Conservation (phyloP, 2,888 invertebrate genomes). For the Camptogramma bilineatum region DNA sequence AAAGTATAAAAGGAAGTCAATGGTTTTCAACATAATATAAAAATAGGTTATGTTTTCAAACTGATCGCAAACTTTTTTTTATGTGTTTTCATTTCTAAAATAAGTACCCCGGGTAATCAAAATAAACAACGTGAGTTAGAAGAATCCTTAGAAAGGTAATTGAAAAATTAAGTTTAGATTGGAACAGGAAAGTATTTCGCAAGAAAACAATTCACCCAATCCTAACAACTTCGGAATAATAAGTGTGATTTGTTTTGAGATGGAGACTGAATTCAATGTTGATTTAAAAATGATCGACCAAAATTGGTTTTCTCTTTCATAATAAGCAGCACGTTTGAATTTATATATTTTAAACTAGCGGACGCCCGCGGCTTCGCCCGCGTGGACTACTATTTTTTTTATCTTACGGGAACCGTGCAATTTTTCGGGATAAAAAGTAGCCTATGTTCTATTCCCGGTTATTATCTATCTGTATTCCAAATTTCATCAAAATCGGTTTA, state of each 20-base stretch:
- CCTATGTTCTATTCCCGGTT: too few relatives aligned
- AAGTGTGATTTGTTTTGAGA: not conserved
- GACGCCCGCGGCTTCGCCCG: too few relatives aligned
- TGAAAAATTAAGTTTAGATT: not conserved
- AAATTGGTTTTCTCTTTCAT: not conserved
- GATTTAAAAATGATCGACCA: not conserved
- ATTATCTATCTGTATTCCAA: too few relatives aligned
- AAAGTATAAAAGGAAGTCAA: too few relatives aligned
- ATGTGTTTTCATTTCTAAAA: not conserved
- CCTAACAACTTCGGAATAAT: conserved; percentile 1
- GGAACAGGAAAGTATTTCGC: not conserved
- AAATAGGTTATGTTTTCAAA: too few relatives aligned
- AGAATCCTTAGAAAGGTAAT: conserved; percentile 1
- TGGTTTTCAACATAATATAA: too few relatives aligned
- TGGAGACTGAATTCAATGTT: not conserved
- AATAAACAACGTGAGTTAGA: not conserved
- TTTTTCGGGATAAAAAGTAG: too few relatives aligned
- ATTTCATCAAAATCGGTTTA: too few relatives aligned
- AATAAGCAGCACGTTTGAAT: not conserved
- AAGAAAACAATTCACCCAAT: not conserved
- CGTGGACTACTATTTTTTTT: too few relatives aligned
- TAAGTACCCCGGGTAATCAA: not conserved
- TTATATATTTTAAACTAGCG: too few relatives aligned
- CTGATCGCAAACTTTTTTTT: too few relatives aligned
- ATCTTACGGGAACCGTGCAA: too few relatives aligned